Base-by-base conservation (phyloP, 2,113 vertebrate species). In the Barnardius zonarius region DNA sequence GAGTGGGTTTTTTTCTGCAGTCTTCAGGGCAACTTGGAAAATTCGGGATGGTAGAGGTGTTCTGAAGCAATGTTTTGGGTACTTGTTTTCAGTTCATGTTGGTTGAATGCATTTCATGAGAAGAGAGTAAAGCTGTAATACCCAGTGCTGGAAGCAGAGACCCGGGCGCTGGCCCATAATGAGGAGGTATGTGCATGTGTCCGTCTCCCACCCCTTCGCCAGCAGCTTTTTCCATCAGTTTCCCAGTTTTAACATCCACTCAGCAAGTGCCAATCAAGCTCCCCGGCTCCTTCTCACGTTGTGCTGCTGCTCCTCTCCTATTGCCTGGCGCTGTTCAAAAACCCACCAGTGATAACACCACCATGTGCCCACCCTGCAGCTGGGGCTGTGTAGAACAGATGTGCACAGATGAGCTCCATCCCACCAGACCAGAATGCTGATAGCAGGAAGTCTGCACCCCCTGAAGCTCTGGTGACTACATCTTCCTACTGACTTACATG, bases 161-260 rank as follows among this genome's bases (percentile, higher is more conserved):
- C 30, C 16, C 0, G 0, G 48, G 54, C 51, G 70, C 55, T 74
- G 78, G 27, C 51, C 31, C 64, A 67, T 33, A 14, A 39, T 2
- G 1, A 10, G 10, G 23, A 52, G 11, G 10, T 33, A 64, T 66
- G 25, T 1, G 1, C 11, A 4, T 0, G 0, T 73, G 54, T n/a
- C 17, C 13, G 8, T 62, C 15, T 75, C 41, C 64, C 3, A 4
- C 30, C 70, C 67, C 3, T 1, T 78, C 70, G 48, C 48, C 30
- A 62, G 70, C 31, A 27, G 16, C 28, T 75, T 74, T 80, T 76
- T 67, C 13, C 7, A 59, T n/a, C 55, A 59, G 33, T 59, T 59
- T 24, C 33, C 22, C 33, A 23, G 33, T 35, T n/a, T 59, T 59
- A 2, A 17, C n/a, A 7, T 24, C 49, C 44, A 23, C 49, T 70